These are phyloP conservation scores for Bovichtus diacanthus DNA, from an alignment of 2,797 vertebrate species.

Conservation along the genomic window DNA sequence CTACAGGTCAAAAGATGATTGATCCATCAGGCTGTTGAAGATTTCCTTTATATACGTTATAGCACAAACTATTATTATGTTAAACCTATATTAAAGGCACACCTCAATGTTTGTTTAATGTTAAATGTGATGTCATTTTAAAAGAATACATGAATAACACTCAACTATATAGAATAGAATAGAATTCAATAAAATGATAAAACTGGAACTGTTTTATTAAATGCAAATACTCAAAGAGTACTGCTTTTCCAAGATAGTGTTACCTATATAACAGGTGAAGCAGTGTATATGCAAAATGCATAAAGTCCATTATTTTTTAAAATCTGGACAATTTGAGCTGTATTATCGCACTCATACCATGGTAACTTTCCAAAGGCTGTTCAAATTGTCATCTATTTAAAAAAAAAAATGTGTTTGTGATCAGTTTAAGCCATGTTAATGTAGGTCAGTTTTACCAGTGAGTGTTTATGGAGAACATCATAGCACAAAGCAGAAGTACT, in stretches of 20 bases:
- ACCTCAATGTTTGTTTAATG: neutral
- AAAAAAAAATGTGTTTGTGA: no score
- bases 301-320: neutral
- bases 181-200: neutral
- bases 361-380: neutral
- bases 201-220: neutral
- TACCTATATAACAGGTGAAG: neutral
- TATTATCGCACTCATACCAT: neutral
- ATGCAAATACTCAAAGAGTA: conserved; percentile 6
- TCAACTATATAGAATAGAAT: no score
- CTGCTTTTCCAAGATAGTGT: neutral
- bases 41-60: no score
- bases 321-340: neutral
- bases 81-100: neutral
- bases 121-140: neutral
- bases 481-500: neutral
- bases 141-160: neutral
- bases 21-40: no score
- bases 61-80: neutral
- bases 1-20: no score
- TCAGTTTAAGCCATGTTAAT: no score
- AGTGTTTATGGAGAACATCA: neutral
- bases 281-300: neutral
- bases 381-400: neutral
- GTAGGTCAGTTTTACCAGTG: neutral